Evolutionary conservation across 2,797 vertebrate genomes (phyloP), one percentile per base, ranked within the genome.

Genomic region (Tenualosa thibaudeaui): DNA sequence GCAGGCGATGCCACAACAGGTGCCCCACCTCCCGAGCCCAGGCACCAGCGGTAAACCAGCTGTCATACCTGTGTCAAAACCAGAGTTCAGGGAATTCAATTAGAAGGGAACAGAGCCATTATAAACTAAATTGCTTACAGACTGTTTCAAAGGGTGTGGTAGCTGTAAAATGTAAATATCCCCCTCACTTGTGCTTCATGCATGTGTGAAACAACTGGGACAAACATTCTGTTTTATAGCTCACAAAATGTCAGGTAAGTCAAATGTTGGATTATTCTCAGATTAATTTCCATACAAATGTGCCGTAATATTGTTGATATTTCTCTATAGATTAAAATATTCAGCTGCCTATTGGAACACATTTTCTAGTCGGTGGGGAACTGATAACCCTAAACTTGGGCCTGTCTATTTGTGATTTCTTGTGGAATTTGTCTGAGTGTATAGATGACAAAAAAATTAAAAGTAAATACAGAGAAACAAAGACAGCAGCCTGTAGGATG

Each of bases 61-160:
- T 95, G 93, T 96, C 94, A 94, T 95, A 95, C 94, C 93, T 94
- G 93, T 94, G 94, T 96, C 95, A 93, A 95, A 95, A 94, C 93
- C 93, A 95, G 94, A 96, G 96, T 95, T 96, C 96, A 96, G 96
- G 95, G 96, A 96, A 95, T 93, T 78, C 37, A 78, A 94, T 95
- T 93, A 89, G 96, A 96, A 96, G 94, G 96, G 95, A 96, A 96
- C 94, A 96, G 95, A 96, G 96, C 96, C 95, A 96, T 96, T 96
- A 56, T 94, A 94, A 94, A 94, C 93, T 94, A 96, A 95, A 95
- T 94, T 95, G 95, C 94, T 94, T 95, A 93, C 94, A 95, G 95
- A 96, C 96, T 96, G 95, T 96, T 96, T 96, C 91, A 94, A 86
- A 94, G 93, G 95, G 93, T 95, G 93, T 95, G 94, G 93, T 95